Percentiles rank a stretch among this genome's conserved stretches.
Conservation (phyloP, 1,140 invertebrate genomes). For the Drosophila littoralis region DNA sequence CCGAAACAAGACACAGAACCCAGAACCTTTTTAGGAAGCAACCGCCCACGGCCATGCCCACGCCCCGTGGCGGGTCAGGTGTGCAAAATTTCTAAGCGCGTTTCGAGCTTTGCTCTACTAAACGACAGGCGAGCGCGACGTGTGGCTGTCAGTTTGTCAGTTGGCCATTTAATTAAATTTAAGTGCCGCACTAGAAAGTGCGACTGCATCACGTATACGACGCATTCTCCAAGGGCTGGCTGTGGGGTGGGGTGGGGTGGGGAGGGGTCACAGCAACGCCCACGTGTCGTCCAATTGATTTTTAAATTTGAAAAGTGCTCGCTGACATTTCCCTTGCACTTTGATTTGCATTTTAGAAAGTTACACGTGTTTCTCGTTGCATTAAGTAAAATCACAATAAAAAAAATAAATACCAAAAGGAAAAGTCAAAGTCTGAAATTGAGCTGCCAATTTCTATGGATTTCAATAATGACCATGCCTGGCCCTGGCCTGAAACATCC, state of each 20-base stretch:
- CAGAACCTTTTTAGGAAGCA: constrained; percentile 27
- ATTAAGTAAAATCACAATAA: constrained; percentile 47
- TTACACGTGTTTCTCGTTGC: constrained; percentile 72
- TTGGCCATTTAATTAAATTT: constrained; percentile 63
- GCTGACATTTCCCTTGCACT: constrained; percentile 74
- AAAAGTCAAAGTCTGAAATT: constrained; percentile 49
- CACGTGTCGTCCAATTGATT: constrained; percentile 59
- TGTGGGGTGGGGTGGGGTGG: not conserved
- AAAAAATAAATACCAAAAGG: constrained; percentile 19
- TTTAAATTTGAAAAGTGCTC: constrained; percentile 71
- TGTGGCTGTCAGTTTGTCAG: constrained; percentile 59
- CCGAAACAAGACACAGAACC: constrained; percentile 44
- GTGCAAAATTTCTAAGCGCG: constrained; percentile 53
- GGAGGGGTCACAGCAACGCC: constrained; percentile 31
- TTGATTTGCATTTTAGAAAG: constrained; percentile 79
- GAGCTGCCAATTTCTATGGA: constrained; percentile 46
- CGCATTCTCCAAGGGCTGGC: constrained; percentile 36
- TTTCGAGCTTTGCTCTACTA: constrained; percentile 59
- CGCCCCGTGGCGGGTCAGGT: not conserved
- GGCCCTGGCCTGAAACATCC: not conserved
- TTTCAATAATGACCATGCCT: constrained; percentile 34
- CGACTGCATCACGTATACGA: constrained; percentile 73
- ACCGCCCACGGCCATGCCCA: too few relatives aligned
- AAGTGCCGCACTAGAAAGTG: constrained; percentile 70
- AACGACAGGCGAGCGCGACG: constrained; percentile 60